These are phyloP conservation scores for Harpagifer antarcticus DNA, from an alignment of 2,797 vertebrate genomes.

Conservation along the genomic window DNA sequence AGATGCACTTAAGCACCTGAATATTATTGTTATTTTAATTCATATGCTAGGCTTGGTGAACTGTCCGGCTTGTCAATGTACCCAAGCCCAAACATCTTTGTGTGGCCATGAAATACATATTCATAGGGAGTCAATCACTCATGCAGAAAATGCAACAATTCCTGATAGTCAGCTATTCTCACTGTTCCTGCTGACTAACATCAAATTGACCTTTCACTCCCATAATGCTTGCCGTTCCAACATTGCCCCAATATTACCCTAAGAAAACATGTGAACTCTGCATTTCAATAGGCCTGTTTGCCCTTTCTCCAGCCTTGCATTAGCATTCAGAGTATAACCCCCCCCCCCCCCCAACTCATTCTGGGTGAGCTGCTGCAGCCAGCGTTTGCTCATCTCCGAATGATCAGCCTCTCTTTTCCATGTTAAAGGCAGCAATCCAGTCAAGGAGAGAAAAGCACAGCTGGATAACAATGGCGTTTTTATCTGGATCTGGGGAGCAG, in stretches of 20 bases:
- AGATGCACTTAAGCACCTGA: slow-evolving; percentile 35
- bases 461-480: slow-evolving; percentile 73
- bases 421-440: slow-evolving; percentile 75
- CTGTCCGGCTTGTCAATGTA: slow-evolving; percentile 24
- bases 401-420: slow-evolving; percentile 80
- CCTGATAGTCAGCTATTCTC: slow-evolving; percentile 61
- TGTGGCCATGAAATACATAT: slow-evolving; percentile 60
- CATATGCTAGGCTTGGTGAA: slow-evolving; percentile 51
- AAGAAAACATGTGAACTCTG: slow-evolving; percentile 85
- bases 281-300: slow-evolving; percentile 87
- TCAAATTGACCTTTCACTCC: slow-evolving; percentile 78
- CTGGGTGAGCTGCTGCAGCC: slow-evolving; percentile 60
- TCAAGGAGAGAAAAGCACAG: slow-evolving; percentile 78
- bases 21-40: slow-evolving; percentile 66
- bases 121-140: slow-evolving; percentile 56
- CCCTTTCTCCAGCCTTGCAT: slow-evolving; percentile 80
- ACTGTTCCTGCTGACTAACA: slow-evolving; percentile 74
- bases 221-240: slow-evolving; percentile 76
- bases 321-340: slow-evolving; percentile 84
- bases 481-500: slow-evolving; percentile 62
- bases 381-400: slow-evolving; percentile 76
- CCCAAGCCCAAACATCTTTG: slow-evolving; percentile 42
- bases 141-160: slow-evolving; percentile 66
- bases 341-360: slow-evolving; percentile 24
- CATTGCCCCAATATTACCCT: slow-evolving; percentile 84